These are phyloP conservation scores for Falco berigora DNA, from an alignment of 2,797 vertebrate genomes.

Conservation along the genomic window DNA sequence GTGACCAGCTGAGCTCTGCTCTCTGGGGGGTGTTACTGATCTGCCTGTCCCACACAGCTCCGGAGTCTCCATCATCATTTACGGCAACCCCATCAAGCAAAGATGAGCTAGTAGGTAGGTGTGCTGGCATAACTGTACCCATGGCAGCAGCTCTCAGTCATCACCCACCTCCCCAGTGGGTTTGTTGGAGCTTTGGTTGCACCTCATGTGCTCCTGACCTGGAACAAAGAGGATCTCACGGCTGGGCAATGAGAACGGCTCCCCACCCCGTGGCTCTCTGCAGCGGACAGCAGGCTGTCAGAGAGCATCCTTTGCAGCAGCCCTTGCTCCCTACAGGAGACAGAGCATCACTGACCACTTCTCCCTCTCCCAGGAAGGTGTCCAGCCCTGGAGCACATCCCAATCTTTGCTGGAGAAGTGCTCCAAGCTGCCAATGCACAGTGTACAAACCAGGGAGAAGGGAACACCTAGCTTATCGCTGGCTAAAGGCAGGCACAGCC, in stretches of 20 bases:
- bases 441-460: neutral
- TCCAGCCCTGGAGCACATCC: neutral
- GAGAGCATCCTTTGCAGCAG: neutral
- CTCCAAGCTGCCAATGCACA: neutral
- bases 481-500: neutral
- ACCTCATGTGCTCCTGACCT: fast-evolving
- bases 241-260: neutral
- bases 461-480: neutral
- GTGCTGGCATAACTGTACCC: neutral
- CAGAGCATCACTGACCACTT: neutral
- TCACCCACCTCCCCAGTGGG: neutral
- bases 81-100: neutral
- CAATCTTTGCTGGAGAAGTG: neutral
- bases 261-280: neutral
- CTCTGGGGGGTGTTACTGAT: fast-evolving
- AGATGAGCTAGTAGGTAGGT: neutral
- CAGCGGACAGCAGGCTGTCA: neutral
- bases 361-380: neutral
- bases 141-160: neutral
- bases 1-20: neutral
- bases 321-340: neutral
- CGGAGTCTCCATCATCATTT: fast-evolving
- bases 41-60: neutral
- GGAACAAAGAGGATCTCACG: fast-evolving
- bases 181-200: fast-evolving